phyloP scores from a whole-genome alignment of 1,140 invertebrate genomes.

The Bombus consobrinus region DNA sequence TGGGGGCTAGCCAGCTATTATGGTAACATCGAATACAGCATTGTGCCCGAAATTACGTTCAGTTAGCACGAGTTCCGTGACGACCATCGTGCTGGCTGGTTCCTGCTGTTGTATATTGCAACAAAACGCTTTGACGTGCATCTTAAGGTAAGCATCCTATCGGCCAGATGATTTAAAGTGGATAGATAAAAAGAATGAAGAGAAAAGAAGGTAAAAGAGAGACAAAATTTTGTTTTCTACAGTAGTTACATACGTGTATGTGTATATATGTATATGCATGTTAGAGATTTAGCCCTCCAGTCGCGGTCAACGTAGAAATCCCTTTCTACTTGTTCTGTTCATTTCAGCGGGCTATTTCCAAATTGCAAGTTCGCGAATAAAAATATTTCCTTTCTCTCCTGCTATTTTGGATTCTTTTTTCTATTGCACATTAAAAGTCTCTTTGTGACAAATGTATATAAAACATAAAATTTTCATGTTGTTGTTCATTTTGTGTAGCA shows the following conservation, averaged over 20 bases:
- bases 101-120: conserved; percentile 37
- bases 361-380: too few relatives aligned
- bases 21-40: conserved; percentile 70
- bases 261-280: not conserved
- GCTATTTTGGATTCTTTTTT: too few relatives aligned
- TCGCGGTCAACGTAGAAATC: too few relatives aligned
- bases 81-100: conserved; percentile 54
- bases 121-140: not conserved
- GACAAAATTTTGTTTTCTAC: not conserved
- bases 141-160: conserved; percentile 33
- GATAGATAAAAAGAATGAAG: too few relatives aligned
- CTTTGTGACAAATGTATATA: too few relatives aligned
- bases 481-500: too few relatives aligned
- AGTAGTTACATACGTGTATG: not conserved
- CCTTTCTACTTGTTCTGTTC: too few relatives aligned
- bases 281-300: too few relatives aligned
- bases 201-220: not conserved
- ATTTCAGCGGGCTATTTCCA: too few relatives aligned
- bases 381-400: too few relatives aligned
- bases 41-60: conserved; percentile 64
- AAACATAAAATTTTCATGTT: too few relatives aligned
- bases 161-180: not conserved
- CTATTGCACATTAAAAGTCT: too few relatives aligned
- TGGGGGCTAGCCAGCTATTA: conserved; percentile 71
- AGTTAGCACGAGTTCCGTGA: conserved; percentile 64